Conservation (phyloP, 2,888 invertebrate genomes). For the Metellina segmentata region DNA sequence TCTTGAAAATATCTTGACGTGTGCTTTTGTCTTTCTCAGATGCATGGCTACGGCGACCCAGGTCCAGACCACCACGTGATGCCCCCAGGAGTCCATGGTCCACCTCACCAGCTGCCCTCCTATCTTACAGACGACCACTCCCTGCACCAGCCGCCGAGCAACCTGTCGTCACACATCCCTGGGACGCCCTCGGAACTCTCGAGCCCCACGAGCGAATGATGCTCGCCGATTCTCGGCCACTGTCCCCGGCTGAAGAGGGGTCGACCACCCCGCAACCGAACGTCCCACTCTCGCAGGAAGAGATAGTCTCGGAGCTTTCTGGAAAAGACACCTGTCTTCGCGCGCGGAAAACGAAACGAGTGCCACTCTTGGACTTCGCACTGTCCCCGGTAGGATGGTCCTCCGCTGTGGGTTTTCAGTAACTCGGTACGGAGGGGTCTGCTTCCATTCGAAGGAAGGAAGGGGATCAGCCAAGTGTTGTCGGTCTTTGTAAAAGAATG, state of each 20-base stretch:
- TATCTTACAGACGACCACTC: slow-evolving; percentile 75
- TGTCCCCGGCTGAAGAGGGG: slow-evolving; percentile 33
- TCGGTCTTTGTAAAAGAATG: too few relatives aligned
- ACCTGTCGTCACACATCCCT: slow-evolving; percentile 76
- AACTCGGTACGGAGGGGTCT: too few relatives aligned
- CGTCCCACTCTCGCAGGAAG: slow-evolving; percentile 6
- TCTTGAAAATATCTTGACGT: too few relatives aligned
- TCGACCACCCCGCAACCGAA: slow-evolving; percentile 37
- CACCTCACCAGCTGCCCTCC: slow-evolving; percentile 77
- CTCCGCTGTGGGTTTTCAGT: too few relatives aligned
- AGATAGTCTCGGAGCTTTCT: not conserved
- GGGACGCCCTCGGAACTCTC: slow-evolving; percentile 78
- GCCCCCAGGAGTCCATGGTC: slow-evolving; percentile 53
- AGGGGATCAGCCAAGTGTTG: too few relatives aligned
- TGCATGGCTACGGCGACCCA: slow-evolving; percentile 91
- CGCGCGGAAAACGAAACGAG: too few relatives aligned
- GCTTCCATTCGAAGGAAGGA: too few relatives aligned
- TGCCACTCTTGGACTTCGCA: too few relatives aligned
- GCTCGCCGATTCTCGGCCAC: slow-evolving; percentile 25
- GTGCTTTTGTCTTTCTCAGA: slow-evolving; percentile 83
- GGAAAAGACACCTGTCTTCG: too few relatives aligned
- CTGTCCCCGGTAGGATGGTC: too few relatives aligned
- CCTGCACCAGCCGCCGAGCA: slow-evolving; percentile 77
- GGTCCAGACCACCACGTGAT: slow-evolving; percentile 81
- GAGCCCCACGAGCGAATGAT: slow-evolving; percentile 78